Base-by-base conservation (phyloP, 2,797 vertebrate genomes). In the Microctenopoma steveboyesi region DNA sequence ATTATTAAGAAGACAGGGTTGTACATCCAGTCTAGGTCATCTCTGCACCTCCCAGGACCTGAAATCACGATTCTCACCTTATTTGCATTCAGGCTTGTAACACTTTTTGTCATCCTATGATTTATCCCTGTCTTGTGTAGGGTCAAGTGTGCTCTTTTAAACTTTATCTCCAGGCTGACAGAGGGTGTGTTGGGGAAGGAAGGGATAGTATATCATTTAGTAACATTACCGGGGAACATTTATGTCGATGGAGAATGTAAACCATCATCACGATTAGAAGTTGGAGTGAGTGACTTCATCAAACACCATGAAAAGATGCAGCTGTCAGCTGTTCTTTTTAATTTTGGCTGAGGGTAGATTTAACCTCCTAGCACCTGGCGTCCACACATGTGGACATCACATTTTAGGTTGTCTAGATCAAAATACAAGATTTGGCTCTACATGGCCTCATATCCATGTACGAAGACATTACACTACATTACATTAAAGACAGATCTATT, bases 131-230 rank as follows among this genome's bases (percentile, higher is more conserved):
- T 50, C 68, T 72, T 72, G 57, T 51, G 64, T 40, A 10, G 69
- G 81, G 85, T 87, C 85, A 87, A 82, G 69, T 72, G 67, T 55
- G 25, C 60, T 85, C 51, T 69, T 76, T 86, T 82, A 88, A 83
- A 87, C 67, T 72, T 79, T 76, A 87, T 81, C 79, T 83, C 12
- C 52, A n/a, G 82, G 56, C 65, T 78, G 76, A 78, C 70, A 62
- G 72, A 81, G 61, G 80, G 10, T 61, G 42, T 5, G 52, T 58
- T 22, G 52, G 49, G 49, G 76, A 48, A 39, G 52, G 40, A 60
- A 51, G 27, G 63, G 65, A 47, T 51, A 67, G 68, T 75, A 64
- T 58, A 84, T 85, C 72, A 76, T 64, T 81, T 63, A 70, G 56
- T 65, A 76, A 72, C 67, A 82, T 84, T 88, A 83, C 80, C 48